Evolutionary conservation across 1,140 invertebrate species (phyloP).

Genomic region (Cheumatopsyche charites): DNA sequence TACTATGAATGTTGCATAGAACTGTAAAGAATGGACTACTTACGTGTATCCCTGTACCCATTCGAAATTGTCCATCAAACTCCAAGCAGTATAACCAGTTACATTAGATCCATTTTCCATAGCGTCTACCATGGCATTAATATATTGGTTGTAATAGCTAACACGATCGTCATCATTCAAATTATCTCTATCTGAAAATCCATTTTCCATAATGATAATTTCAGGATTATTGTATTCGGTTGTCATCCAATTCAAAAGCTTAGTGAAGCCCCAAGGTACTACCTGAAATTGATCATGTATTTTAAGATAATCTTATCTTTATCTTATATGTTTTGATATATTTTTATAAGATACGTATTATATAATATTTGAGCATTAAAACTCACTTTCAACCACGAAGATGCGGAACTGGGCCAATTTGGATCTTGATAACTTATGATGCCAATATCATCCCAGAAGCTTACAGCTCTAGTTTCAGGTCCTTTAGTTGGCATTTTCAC

Average conservation of each 20-base stretch:
- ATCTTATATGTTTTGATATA: background rate
- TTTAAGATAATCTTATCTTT: background rate
- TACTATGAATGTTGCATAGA: no score
- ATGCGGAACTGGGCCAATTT: conserved; percentile 15
- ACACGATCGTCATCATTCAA: conserved; percentile 53
- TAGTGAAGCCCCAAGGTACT: conserved; percentile 67
- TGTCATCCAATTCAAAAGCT: conserved; percentile 68
- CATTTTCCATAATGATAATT: conserved; percentile 73
- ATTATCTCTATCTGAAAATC: conserved; percentile 61
- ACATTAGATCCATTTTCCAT: conserved; percentile 72
- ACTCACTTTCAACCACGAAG: conserved; percentile 15
- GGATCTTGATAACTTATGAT: background rate
- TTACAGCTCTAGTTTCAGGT: no score
- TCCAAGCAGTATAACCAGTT: conserved; percentile 71
- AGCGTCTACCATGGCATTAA: conserved; percentile 70
- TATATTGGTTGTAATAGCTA: conserved; percentile 61
- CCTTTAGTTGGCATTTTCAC: conserved; percentile 52
- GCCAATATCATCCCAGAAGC: background rate
- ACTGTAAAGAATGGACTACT: no score
- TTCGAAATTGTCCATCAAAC: conserved; percentile 76
- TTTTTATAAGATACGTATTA: conserved; percentile 47
- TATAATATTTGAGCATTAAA: no score
- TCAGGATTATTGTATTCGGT: conserved; percentile 66
- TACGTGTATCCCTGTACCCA: conserved; percentile 65
- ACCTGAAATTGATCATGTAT: conserved; percentile 49